Evolutionary conservation across 2,888 invertebrate species (phyloP).

Genomic region (Tuta absoluta): DNA sequence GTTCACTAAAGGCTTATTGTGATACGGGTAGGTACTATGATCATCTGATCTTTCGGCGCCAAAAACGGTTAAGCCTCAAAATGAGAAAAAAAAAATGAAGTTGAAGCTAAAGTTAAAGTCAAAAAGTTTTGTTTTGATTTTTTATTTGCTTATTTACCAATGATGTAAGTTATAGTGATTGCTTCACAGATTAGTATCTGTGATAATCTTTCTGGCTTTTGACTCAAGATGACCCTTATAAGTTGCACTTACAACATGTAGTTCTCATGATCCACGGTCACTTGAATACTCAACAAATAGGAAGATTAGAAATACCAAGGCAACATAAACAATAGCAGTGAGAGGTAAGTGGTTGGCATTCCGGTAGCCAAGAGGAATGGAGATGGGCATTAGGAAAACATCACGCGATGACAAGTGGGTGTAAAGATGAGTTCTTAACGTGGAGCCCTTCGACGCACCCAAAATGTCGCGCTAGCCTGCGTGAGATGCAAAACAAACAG

Average conservation of each 20-base stretch:
- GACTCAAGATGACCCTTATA: background rate
- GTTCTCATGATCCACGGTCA: slow-evolving; percentile 2
- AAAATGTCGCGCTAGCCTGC: slow-evolving; percentile 68
- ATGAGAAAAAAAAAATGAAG: no score
- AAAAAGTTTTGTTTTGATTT: no score
- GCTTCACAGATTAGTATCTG: no score
- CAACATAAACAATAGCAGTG: slow-evolving; percentile 16
- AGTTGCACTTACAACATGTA: background rate
- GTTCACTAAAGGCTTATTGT: no score
- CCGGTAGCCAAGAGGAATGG: slow-evolving; percentile 39
- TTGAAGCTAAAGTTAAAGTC: no score
- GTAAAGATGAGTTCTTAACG: slow-evolving; percentile 54
- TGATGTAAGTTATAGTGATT: no score
- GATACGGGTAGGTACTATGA: no score
- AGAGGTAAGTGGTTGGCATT: slow-evolving; percentile 24
- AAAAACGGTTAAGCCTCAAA: no score
- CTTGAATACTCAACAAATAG: slow-evolving; percentile 19
- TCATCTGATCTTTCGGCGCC: no score
- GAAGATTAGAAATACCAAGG: slow-evolving; percentile 20
- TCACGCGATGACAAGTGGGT: slow-evolving; percentile 60
- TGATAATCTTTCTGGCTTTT: background rate
- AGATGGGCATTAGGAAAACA: slow-evolving; percentile 51
- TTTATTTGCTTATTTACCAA: no score
- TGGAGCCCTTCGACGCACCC: slow-evolving; percentile 60
- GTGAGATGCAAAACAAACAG: slow-evolving; percentile 74